Percentiles rank a stretch among this genome's conserved stretches.
Evolutionary conservation across 2,797 vertebrate species (phyloP).

Genomic region (Delichon dasypus): DNA sequence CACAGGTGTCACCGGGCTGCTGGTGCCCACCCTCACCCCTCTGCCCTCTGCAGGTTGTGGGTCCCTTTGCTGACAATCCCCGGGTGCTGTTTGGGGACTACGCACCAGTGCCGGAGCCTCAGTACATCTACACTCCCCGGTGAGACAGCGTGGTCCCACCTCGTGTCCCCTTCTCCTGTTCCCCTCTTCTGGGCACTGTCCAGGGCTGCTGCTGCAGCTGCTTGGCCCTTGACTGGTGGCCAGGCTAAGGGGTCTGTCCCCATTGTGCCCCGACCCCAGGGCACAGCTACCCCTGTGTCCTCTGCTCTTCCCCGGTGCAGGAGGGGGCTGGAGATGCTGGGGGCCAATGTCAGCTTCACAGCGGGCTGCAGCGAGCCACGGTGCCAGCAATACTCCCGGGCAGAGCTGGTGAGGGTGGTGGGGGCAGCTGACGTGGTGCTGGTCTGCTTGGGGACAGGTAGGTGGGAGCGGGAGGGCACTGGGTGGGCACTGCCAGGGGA

Average conservation of each 20-base stretch:
- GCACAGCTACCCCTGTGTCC: not conserved
- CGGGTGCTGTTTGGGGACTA: constrained; percentile 70
- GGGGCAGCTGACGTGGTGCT: constrained; percentile 27
- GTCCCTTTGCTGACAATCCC: constrained; percentile 67
- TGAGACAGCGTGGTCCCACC: not conserved
- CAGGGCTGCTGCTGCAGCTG: not conserved
- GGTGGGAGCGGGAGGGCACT: not conserved
- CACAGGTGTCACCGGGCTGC: not conserved
- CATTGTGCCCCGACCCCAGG: not conserved
- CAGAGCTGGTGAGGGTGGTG: not conserved
- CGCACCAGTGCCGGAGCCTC: constrained; percentile 47
- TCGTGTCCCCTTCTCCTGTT: not conserved
- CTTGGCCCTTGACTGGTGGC: not conserved
- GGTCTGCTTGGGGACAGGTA: constrained; percentile 72
- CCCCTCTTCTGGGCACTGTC: not conserved
- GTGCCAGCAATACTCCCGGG: not conserved
- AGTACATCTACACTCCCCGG: constrained; percentile 69
- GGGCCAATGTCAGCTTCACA: not conserved
- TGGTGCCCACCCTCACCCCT: not conserved
- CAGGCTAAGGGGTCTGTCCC: fast-evolving
- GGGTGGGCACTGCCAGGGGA: not conserved
- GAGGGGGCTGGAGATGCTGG: constrained; percentile 52
- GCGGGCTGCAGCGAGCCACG: not conserved
- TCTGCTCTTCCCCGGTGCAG: not conserved
- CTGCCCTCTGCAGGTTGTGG: constrained; percentile 48